Base-by-base conservation (phyloP, 2,888 invertebrate genomes). In the Tanytarsus gracilentus region DNA sequence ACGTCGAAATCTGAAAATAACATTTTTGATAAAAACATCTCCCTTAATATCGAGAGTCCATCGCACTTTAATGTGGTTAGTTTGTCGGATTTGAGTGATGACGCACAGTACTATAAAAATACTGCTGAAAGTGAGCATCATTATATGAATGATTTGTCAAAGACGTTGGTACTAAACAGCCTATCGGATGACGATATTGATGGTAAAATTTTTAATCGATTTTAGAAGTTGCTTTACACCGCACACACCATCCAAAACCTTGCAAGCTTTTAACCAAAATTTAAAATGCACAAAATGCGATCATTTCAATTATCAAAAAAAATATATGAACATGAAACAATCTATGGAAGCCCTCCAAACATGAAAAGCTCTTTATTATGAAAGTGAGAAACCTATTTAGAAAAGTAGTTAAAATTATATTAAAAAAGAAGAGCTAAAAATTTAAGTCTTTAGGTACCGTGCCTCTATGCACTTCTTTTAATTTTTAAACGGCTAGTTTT, bases 1-100 rank as follows among this genome's bases (percentile, higher is more conserved):
- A 36, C 60, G 26, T 68, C 68, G 4, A 67, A 68, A 58, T 68
- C 68, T 11, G 68, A 68, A 55, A 68, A 65, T 52, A 67, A 68
- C 61, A 68, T 68, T 51, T 67, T 64, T 49, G 65, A 67, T 53
- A 65, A 65, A 53, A 51, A 51, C 2, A 49, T 21, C 11, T 39
- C 40, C n/a, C 11, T 40, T 4, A 18, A 30, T 11, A 18, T 14
- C 6, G 25, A 21, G 11, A 39, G 33, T 25, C 8, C 65, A 44
- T 62, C 64, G 9, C 65, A 65, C n/a, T 68, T 65, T 44, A 65
- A 68, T 64, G 67, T 68, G 40, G 68, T 68, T 23, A 68, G 68
- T 56, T 59, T 68, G 51, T 67, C 67, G 44, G 66, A 68, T 63
- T 64, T 68, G 16, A 66, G 65, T 62, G 63, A 60, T 9, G 64